Evolutionary conservation across 2,797 vertebrate genomes (phyloP).

Genomic region (Kryptopterus vitreolus): DNA sequence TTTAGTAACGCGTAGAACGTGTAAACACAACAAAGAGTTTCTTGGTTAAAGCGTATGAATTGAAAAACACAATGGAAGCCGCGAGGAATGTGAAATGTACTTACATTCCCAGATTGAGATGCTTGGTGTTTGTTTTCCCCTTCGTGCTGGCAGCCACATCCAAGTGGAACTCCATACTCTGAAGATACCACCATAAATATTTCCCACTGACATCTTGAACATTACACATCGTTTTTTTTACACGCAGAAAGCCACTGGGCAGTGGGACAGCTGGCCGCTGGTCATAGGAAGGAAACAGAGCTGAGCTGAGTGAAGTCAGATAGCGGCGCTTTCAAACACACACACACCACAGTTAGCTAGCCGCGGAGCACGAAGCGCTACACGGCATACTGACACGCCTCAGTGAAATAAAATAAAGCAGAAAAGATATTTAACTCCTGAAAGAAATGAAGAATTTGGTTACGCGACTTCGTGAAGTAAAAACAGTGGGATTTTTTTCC

Average conservation of each 20-base stretch:
- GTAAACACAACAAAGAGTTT: neutral
- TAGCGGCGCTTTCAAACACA: neutral
- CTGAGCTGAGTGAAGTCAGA: neutral
- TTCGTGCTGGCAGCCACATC: conserved; percentile 47
- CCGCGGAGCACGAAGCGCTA: neutral
- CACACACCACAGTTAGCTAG: neutral
- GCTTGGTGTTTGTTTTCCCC: conserved; percentile 55
- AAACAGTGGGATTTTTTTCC: neutral
- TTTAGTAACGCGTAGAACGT: too few species aligned
- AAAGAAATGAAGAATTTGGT: neutral
- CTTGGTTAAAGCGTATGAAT: neutral
- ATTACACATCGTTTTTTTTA: conserved; percentile 52
- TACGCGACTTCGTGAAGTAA: neutral
- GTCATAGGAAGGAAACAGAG: neutral
- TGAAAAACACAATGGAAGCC: neutral
- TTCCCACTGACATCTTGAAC: conserved; percentile 62
- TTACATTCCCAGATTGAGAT: conserved; percentile 73
- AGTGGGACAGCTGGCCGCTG: neutral
- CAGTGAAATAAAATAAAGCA: neutral
- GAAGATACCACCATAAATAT: conserved; percentile 79
- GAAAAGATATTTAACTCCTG: neutral
- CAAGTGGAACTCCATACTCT: conserved; percentile 76
- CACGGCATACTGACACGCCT: neutral
- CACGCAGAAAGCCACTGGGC: neutral
- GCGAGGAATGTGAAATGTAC: conserved; percentile 41